Evolutionary conservation across 2,888 invertebrate genomes (phyloP).

Genomic region (Tiliacea citrago): DNA sequence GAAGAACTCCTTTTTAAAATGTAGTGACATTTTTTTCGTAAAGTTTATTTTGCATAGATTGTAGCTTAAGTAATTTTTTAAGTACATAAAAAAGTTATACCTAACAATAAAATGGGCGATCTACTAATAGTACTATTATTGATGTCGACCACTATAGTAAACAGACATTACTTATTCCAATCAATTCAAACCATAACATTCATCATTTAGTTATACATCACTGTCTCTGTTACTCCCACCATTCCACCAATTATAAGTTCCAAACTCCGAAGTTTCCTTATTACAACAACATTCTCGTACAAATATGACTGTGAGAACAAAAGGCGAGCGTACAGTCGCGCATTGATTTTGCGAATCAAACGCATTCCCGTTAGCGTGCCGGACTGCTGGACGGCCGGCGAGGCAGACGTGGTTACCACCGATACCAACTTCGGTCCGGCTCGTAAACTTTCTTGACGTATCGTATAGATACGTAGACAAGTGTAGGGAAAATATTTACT

Average conservation of each 20-base stretch:
- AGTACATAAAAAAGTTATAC: background rate
- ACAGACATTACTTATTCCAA: slow-evolving; percentile 1
- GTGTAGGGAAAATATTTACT: background rate
- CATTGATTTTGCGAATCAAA: slow-evolving; percentile 53
- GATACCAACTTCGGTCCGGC: slow-evolving; percentile 56
- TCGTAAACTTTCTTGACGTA: slow-evolving; percentile 58
- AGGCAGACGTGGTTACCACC: slow-evolving; percentile 34
- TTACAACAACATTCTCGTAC: slow-evolving; percentile 20
- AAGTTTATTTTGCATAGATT: background rate
- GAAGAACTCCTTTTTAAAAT: background rate
- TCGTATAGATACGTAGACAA: slow-evolving; percentile 41
- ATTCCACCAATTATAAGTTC: slow-evolving; percentile 40
- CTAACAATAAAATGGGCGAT: background rate
- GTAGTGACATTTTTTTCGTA: background rate
- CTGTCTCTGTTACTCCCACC: slow-evolving; percentile 4
- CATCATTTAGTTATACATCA: slow-evolving; percentile 2
- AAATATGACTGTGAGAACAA: slow-evolving; percentile 35
- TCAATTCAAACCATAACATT: slow-evolving; percentile 11
- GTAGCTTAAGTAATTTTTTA: too few relatives aligned
- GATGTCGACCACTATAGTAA: background rate
- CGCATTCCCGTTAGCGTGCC: slow-evolving; percentile 34
- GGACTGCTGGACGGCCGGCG: slow-evolving; percentile 18
- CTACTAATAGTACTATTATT: background rate
- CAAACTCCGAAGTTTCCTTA: background rate
- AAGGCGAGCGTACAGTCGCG: slow-evolving; percentile 36